Conservation (phyloP, 2,113 vertebrate genomes). For the Etheostoma cragini region DNA sequence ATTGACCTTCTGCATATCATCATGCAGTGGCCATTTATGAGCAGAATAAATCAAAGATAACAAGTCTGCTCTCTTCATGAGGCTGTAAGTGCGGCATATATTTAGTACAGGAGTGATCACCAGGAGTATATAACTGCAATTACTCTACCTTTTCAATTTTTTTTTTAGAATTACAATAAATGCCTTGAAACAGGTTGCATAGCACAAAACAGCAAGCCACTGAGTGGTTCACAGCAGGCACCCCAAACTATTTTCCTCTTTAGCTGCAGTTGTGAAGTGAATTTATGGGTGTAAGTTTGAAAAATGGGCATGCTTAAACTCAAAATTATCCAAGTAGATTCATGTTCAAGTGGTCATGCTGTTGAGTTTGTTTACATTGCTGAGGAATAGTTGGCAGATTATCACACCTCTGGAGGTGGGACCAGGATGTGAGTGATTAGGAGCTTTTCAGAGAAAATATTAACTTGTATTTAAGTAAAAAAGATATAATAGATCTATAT, state of each 20-base stretch:
- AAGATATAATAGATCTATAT: no score
- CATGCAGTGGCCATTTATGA: constrained; percentile 50
- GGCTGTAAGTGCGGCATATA: constrained; percentile 30
- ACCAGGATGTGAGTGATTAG: constrained; percentile 25
- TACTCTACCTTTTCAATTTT: constrained; percentile 3
- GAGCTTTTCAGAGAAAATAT: constrained; percentile 28
- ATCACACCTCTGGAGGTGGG: constrained; percentile 23
- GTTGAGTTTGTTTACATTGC: constrained; percentile 31
- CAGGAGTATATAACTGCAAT: background rate
- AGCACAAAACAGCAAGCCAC: background rate
- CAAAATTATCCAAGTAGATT: constrained; percentile 43
- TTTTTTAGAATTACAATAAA: background rate
- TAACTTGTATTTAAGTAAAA: no score
- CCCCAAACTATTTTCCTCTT: constrained; percentile 13
- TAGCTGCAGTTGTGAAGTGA: constrained; percentile 9
- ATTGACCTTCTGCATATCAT: constrained; percentile 52
- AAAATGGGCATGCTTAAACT: constrained; percentile 35
- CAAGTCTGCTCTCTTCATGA: constrained; percentile 11
- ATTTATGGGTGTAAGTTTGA: constrained; percentile 28
- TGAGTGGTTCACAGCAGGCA: constrained; percentile 22
- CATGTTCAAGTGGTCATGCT: constrained; percentile 36
- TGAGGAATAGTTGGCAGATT: constrained; percentile 31
- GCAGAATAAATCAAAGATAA: constrained; percentile 62
- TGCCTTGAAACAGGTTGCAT: background rate
- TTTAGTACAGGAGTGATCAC: constrained; percentile 18